phyloP scores from a whole-genome alignment of 2,888 invertebrate genomes.

The Microchrysa polita region DNA sequence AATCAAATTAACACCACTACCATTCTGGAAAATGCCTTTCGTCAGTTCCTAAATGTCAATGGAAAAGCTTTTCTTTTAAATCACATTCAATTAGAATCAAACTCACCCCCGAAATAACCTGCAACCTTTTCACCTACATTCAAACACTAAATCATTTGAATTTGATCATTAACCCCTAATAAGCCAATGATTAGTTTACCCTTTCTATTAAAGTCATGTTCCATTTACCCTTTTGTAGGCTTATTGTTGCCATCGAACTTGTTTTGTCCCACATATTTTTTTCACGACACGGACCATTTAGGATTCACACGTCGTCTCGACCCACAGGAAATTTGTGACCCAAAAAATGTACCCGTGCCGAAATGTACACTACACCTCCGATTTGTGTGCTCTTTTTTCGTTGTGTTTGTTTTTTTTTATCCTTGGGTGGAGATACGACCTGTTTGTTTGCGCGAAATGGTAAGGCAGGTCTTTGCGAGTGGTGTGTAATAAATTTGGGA shows the following conservation, averaged over 20 bases:
- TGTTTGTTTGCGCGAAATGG: background rate
- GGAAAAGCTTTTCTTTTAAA: no score
- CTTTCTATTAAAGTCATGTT: background rate
- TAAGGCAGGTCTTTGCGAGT: no score
- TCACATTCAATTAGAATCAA: no score
- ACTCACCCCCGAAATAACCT: no score
- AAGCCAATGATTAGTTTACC: conserved; percentile 17
- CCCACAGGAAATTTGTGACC: conserved; percentile 6
- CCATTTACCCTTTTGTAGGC: background rate
- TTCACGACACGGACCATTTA: background rate
- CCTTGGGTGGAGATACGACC: background rate
- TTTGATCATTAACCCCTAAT: conserved; percentile 18
- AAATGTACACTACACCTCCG: no score
- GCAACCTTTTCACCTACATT: no score
- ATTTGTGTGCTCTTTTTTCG: no score
- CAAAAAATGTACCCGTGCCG: background rate
- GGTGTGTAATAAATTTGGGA: no score
- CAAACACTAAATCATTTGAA: no score
- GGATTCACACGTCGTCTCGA: background rate
- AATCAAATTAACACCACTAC: no score
- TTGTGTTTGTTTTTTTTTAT: background rate
- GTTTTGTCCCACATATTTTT: background rate
- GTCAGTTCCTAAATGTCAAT: no score
- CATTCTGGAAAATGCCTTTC: no score
- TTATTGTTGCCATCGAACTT: background rate